Evolutionary conservation across 2,888 invertebrate species (phyloP).

Genomic region (Chydorus sphaericus): DNA sequence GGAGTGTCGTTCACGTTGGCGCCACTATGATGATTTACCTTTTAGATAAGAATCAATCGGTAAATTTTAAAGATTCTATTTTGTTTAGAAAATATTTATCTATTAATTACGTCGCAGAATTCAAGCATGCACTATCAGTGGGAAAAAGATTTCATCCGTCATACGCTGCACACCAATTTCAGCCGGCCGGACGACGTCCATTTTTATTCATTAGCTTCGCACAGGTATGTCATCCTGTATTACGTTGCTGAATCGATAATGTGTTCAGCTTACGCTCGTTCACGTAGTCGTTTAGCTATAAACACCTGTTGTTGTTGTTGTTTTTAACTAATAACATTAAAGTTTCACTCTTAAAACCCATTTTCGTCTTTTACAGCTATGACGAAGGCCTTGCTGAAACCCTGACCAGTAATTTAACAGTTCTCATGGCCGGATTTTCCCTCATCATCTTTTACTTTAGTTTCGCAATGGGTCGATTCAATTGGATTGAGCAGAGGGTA

Average conservation of each 20-base stretch:
- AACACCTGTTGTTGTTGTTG: no score
- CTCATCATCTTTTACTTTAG: slow-evolving; percentile 29
- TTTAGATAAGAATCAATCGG: slow-evolving; percentile 22
- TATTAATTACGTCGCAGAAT: no score
- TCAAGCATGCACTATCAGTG: slow-evolving; percentile 21
- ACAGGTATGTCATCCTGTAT: slow-evolving; percentile 7
- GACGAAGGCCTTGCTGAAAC: slow-evolving; percentile 27
- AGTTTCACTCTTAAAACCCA: no score
- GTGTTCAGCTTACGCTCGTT: no score
- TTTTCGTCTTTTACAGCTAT: no score
- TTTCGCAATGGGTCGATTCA: slow-evolving; percentile 29
- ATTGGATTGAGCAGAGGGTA: slow-evolving; percentile 28
- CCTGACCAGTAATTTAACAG: slow-evolving; percentile 27
- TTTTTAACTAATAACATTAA: no score
- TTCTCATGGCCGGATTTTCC: slow-evolving; percentile 28
- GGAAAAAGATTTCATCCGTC: slow-evolving; percentile 24
- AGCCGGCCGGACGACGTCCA: slow-evolving; percentile 25
- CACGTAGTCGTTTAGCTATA: no score
- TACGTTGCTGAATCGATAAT: no score
- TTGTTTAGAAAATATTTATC: not conserved
- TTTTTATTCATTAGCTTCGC: slow-evolving; percentile 8
- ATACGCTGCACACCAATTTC: slow-evolving; percentile 24
- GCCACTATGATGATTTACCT: slow-evolving; percentile 29
- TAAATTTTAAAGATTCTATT: not conserved
- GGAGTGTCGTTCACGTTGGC: slow-evolving; percentile 24